These are phyloP conservation scores for Dicranocentrus wangi DNA, from an alignment of 2,888 invertebrate species.

Conservation along the genomic window DNA sequence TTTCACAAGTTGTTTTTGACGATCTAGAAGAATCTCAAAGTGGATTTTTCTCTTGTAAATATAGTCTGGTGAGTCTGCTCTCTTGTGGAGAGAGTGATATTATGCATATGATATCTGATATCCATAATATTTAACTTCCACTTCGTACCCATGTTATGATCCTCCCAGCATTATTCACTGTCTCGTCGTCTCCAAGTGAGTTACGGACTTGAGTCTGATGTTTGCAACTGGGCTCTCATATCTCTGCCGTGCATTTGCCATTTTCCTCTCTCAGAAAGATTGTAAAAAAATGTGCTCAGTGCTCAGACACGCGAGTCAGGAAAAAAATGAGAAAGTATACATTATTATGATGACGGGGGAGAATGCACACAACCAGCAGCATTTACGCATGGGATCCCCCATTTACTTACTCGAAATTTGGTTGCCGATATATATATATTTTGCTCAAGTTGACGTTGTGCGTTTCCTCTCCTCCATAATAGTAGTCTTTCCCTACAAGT, in stretches of 20 bases:
- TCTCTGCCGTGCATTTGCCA: too few relatives aligned
- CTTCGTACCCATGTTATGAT: constrained; percentile 18
- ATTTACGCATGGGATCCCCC: too few relatives aligned
- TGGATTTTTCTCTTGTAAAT: constrained; percentile 27
- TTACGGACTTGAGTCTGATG: background rate
- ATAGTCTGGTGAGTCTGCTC: too few relatives aligned
- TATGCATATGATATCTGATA: constrained; percentile 47
- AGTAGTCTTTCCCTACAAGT: background rate
- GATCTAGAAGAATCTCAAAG: constrained; percentile 34
- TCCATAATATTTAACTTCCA: constrained; percentile 57
- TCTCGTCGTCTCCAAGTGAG: constrained; percentile 18
- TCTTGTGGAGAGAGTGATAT: too few relatives aligned
- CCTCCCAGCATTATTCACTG: constrained; percentile 45
- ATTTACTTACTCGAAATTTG: too few relatives aligned
- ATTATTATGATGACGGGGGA: background rate
- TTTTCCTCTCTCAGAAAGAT: too few relatives aligned
- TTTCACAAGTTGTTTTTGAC: constrained; percentile 53
- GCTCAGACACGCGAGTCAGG: too few relatives aligned
- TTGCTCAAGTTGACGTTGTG: too few relatives aligned
- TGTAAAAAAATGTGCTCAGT: too few relatives aligned
- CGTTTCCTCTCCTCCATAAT: too few relatives aligned
- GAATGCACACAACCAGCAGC: constrained; percentile 8
- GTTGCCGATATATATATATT: too few relatives aligned
- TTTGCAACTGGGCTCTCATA: background rate
- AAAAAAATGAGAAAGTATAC: background rate